phyloP scores from a whole-genome alignment of 2,113 vertebrate genomes.

The Alces alces region DNA sequence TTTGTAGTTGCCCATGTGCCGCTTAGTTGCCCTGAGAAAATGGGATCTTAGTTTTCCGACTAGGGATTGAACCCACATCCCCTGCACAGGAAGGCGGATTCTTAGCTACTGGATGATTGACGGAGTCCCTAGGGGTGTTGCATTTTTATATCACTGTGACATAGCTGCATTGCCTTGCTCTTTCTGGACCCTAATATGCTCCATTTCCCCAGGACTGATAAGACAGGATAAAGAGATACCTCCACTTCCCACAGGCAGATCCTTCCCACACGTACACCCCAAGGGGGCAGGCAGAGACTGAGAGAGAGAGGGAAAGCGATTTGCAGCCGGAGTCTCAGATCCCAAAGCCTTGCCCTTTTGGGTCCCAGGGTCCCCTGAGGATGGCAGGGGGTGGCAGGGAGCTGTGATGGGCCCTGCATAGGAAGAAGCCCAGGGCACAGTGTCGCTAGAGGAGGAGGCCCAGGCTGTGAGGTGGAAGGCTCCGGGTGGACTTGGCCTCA shows the following conservation, averaged over 20 bases:
- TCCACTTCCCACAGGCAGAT: neutral
- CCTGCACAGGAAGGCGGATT: neutral
- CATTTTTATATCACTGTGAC: neutral
- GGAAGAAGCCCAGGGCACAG: neutral
- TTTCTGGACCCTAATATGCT: neutral
- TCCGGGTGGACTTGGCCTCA: neutral
- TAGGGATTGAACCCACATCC: neutral
- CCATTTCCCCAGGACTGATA: neutral
- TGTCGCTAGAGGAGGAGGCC: neutral
- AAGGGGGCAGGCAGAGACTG: neutral
- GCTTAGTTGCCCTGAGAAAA: neutral
- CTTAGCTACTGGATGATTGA: fast-evolving
- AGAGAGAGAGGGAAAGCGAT: neutral
- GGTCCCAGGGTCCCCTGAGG: neutral
- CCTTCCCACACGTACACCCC: too few species aligned
- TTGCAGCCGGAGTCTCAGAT: neutral
- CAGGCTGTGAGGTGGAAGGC: neutral
- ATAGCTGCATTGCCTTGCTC: neutral
- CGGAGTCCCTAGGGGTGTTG: neutral
- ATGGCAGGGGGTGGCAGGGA: neutral
- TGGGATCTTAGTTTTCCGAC: neutral
- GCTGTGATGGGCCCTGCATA: neutral
- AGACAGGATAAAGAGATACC: too few species aligned
- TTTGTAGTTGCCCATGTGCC: neutral
- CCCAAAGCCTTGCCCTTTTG: neutral